phyloP scores from a whole-genome alignment of 2,888 invertebrate genomes.

The Carterocephalus palaemon region DNA sequence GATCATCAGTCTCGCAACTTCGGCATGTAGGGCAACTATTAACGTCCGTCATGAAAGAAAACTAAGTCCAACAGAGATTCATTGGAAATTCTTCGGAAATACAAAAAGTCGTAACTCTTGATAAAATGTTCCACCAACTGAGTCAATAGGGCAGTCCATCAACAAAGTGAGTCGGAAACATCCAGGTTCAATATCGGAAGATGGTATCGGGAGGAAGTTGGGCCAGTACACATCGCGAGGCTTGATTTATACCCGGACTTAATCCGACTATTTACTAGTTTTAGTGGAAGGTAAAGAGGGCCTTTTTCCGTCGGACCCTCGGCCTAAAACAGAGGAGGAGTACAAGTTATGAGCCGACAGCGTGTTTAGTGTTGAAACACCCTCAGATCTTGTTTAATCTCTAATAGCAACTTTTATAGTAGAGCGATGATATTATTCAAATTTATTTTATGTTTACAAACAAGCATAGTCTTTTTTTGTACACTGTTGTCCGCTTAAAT shows the following conservation, averaged over 20 bases:
- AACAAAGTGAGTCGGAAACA: conserved; percentile 7
- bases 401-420: too few species aligned
- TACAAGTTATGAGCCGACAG: conserved; percentile 30
- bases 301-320: conserved; percentile 63
- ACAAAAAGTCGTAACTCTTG: background rate
- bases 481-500: too few species aligned
- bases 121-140: background rate
- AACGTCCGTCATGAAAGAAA: too few species aligned
- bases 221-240: conserved; percentile 34
- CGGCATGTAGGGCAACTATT: too few species aligned
- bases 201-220: conserved; percentile 34
- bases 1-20: too few species aligned
- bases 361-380: conserved; percentile 19
- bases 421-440: too few species aligned
- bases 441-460: too few species aligned
- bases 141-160: conserved; percentile 16
- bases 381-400: too few species aligned
- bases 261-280: conserved; percentile 77
- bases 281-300: conserved; percentile 71
- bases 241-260: conserved; percentile 70
- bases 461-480: too few species aligned
- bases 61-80: too few species aligned
- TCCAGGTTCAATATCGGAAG: conserved; percentile 32
- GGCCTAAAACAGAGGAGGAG: conserved; percentile 35
- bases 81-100: too few species aligned